These are phyloP conservation scores for Apamea anceps DNA, from an alignment of 2,888 invertebrate genomes.

Conservation along the genomic window DNA sequence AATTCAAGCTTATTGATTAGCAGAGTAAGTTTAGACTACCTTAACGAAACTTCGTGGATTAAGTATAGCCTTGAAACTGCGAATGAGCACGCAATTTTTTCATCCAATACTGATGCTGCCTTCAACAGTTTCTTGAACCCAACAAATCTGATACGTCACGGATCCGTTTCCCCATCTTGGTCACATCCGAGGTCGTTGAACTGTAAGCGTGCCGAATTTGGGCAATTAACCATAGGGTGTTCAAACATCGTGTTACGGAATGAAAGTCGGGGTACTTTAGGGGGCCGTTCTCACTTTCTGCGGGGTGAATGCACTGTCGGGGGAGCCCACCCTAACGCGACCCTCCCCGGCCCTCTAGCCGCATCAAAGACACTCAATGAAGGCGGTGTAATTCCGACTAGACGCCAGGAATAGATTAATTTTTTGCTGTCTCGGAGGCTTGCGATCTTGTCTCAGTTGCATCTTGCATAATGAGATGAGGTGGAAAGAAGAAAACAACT, in stretches of 20 bases:
- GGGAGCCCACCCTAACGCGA: constrained; percentile 82
- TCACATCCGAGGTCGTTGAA: constrained; percentile 80
- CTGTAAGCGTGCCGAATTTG: constrained; percentile 82
- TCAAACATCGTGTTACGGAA: constrained; percentile 81
- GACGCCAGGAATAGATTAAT: constrained; percentile 67
- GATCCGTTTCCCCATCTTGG: constrained; percentile 71
- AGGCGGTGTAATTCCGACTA: constrained; percentile 74
- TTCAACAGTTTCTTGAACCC: constrained; percentile 66
- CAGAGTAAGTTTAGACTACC: neutral
- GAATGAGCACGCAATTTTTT: neutral
- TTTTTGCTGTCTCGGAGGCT: constrained; percentile 50
- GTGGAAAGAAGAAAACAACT: neutral
- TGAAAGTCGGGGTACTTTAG: constrained; percentile 79
- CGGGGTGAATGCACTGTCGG: constrained; percentile 89
- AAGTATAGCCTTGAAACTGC: neutral
- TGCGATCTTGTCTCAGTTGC: constrained; percentile 38
- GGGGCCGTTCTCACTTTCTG: constrained; percentile 87
- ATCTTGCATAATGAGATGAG: constrained; percentile 9
- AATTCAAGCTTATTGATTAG: neutral
- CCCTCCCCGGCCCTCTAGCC: constrained; percentile 81
- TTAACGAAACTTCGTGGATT: neutral
- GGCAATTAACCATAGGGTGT: constrained; percentile 88
- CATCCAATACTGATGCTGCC: neutral
- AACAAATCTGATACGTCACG: constrained; percentile 68
- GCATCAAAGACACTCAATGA: constrained; percentile 86